These are phyloP conservation scores for Hycleus cichorii DNA, from an alignment of 1,140 invertebrate species.

Conservation along the genomic window DNA sequence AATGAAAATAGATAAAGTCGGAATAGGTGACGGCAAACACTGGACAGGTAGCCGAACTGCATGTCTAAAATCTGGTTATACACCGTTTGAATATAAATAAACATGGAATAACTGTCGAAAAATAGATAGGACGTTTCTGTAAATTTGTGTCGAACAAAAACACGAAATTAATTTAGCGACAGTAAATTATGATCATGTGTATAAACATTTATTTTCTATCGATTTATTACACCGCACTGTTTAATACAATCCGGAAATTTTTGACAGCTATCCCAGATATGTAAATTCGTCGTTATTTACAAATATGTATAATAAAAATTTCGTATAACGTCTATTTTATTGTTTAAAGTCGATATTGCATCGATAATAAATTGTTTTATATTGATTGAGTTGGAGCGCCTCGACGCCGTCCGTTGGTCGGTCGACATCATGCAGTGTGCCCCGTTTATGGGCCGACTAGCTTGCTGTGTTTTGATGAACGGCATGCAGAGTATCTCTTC, in stretches of 20 bases:
- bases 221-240: too few relatives aligned
- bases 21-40: constrained; percentile 12
- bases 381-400: background rate
- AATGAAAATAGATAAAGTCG: constrained; percentile 12
- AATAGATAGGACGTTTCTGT: constrained; percentile 14
- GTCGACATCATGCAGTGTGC: constrained; percentile 6
- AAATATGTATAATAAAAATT: too few relatives aligned
- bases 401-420: background rate
- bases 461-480: constrained; percentile 9
- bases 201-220: background rate
- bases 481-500: constrained; percentile 13
- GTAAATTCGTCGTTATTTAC: too few relatives aligned
- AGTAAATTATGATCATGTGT: constrained; percentile 12
- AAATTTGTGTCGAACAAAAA: constrained; percentile 13
- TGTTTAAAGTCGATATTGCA: too few relatives aligned
- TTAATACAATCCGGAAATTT: too few relatives aligned
- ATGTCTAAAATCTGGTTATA: constrained; percentile 12
- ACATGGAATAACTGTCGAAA: constrained; percentile 17
- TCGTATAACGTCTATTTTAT: too few relatives aligned
- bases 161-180: constrained; percentile 13
- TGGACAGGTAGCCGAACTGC: constrained; percentile 13
- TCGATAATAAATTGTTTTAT: too few relatives aligned
- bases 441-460: constrained; percentile 7
- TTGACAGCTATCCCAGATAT: too few relatives aligned
- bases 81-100: constrained; percentile 10